These are phyloP conservation scores for Sinopyrophorus schimmeli DNA, from an alignment of 2,888 invertebrate species.

Conservation along the genomic window DNA sequence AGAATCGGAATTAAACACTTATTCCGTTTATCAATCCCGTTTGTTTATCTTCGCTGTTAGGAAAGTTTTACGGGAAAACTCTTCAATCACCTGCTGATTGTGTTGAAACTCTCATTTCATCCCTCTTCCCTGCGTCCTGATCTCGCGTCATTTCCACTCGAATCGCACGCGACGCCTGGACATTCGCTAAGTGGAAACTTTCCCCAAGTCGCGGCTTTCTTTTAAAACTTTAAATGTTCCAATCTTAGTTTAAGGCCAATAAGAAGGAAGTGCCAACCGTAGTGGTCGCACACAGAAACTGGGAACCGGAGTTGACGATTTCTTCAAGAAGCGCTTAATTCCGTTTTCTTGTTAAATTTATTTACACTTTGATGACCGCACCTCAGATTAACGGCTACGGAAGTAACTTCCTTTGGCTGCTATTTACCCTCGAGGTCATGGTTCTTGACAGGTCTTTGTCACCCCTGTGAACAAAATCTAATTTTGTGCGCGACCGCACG, in stretches of 20 bases:
- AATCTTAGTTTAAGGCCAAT: slow-evolving; percentile 36
- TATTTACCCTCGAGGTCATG: slow-evolving; percentile 29
- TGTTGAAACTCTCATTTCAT: slow-evolving; percentile 19
- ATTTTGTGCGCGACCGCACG: slow-evolving; percentile 38
- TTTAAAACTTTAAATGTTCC: slow-evolving; percentile 42
- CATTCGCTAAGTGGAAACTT: slow-evolving; percentile 36
- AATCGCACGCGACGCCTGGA: slow-evolving; percentile 23
- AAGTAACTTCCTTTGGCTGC: slow-evolving; percentile 23
- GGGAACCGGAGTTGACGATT: slow-evolving; percentile 1
- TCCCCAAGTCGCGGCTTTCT: slow-evolving; percentile 40
- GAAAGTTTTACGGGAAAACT: slow-evolving; percentile 45
- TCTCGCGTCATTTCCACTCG: slow-evolving; percentile 16
- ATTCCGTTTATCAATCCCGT: slow-evolving; percentile 51
- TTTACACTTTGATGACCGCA: slow-evolving; percentile 45
- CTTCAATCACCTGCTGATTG: slow-evolving; percentile 48
- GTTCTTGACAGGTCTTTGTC: slow-evolving; percentile 34
- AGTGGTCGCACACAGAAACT: slow-evolving; percentile 26
- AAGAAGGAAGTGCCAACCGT: slow-evolving; percentile 27
- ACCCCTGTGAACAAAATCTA: slow-evolving; percentile 35
- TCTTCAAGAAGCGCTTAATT: slow-evolving; percentile 36
- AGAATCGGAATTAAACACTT: slow-evolving; percentile 54
- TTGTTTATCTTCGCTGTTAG: slow-evolving; percentile 47
- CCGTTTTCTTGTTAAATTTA: slow-evolving; percentile 45
- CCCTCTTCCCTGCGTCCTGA: slow-evolving; percentile 8
- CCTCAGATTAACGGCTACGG: slow-evolving; percentile 35